phyloP scores from a whole-genome alignment of 2,888 invertebrate genomes.

The Noctua fimbriata region DNA sequence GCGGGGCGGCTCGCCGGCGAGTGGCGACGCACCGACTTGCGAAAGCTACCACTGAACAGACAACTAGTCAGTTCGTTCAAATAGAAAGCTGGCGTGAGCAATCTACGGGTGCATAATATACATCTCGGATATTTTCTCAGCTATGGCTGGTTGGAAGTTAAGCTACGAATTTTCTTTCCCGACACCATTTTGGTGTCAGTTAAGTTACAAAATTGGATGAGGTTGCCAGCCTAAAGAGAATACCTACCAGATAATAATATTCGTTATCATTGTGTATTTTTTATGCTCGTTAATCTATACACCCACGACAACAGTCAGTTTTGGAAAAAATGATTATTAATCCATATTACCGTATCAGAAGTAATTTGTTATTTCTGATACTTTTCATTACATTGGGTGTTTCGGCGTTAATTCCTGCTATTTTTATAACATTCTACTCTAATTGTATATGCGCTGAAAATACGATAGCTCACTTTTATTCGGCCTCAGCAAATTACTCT shows the following conservation, averaged over 20 bases:
- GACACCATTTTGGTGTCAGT: background rate
- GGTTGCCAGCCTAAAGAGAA: background rate
- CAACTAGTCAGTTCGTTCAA: slow-evolving; percentile 66
- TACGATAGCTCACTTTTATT: slow-evolving; percentile 76
- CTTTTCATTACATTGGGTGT: slow-evolving; percentile 76
- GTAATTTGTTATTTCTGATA: slow-evolving; percentile 70
- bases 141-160: background rate
- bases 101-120: slow-evolving; percentile 18
- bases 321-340: slow-evolving; percentile 35
- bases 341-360: slow-evolving; percentile 53
- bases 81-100: slow-evolving; percentile 61
- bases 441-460: slow-evolving; percentile 76
- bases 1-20: slow-evolving; percentile 55
- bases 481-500: slow-evolving; percentile 60
- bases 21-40: slow-evolving; percentile 74
- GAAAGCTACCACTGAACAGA: slow-evolving; percentile 77
- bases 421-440: slow-evolving; percentile 79
- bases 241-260: background rate
- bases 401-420: slow-evolving; percentile 76
- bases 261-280: background rate
- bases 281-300: slow-evolving; percentile 59
- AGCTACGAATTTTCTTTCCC: slow-evolving; percentile 17
- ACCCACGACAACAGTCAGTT: slow-evolving; percentile 42
- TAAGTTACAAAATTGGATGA: background rate
- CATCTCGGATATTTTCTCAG: slow-evolving; percentile 20